phyloP scores from a whole-genome alignment of 2,113 vertebrate species.

The Apodemus speciosus region DNA sequence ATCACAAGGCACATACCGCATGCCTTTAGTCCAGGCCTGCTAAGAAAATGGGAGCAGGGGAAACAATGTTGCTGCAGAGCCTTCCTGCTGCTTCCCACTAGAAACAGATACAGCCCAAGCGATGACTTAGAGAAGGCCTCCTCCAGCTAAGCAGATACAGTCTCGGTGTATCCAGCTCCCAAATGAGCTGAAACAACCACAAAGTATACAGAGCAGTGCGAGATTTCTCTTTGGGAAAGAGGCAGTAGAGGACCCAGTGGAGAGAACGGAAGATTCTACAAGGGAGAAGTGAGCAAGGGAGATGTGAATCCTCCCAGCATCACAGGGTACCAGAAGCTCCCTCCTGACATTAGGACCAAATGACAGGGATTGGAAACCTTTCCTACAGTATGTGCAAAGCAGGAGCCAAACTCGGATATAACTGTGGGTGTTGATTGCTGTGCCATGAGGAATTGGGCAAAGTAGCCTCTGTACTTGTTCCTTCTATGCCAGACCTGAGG shows the following conservation, averaged over 20 bases:
- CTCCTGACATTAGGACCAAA: conserved; percentile 55
- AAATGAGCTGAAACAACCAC: not conserved
- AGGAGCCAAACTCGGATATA: conserved; percentile 58
- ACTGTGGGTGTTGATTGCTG: conserved; percentile 28
- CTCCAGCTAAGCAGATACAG: rapidly evolving
- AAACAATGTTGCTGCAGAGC: rapidly evolving
- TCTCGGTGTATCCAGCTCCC: not conserved
- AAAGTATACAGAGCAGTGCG: not conserved
- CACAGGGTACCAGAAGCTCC: conserved; percentile 50
- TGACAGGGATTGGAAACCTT: conserved; percentile 64
- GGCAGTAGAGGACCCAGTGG: not conserved
- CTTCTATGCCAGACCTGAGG: conserved; percentile 38
- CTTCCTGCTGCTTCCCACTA: not conserved
- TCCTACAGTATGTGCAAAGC: conserved; percentile 3
- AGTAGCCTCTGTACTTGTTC: not conserved
- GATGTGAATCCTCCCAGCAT: not conserved
- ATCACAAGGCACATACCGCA: not conserved
- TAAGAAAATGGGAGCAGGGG: not conserved
- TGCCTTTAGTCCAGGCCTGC: not conserved
- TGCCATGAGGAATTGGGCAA: conserved; percentile 27
- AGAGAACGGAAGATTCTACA: not conserved
- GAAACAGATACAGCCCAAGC: not conserved
- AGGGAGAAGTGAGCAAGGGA: not conserved
- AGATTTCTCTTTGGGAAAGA: not conserved
- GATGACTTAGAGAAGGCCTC: not conserved